Evolutionary conservation across 2,797 vertebrate species (phyloP).

Genomic region (Anguilla megastoma): DNA sequence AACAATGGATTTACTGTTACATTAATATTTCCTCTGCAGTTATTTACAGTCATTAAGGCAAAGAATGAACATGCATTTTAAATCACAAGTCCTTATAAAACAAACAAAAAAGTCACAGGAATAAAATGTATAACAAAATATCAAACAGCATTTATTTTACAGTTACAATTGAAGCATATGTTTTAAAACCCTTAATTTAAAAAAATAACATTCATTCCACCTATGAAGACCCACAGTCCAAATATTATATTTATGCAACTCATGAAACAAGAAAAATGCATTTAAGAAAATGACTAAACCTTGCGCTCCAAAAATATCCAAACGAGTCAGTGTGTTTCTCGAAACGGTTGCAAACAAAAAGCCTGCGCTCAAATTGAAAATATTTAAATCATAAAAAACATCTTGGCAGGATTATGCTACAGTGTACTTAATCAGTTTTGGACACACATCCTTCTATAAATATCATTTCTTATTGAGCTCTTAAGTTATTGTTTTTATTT

Average conservation of each 20-base stretch:
- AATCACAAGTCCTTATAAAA: conserved; percentile 63
- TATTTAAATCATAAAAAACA: neutral
- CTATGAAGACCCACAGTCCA: conserved; percentile 77
- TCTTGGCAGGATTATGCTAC: neutral
- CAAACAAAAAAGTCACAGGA: conserved; percentile 53
- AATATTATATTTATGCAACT: conserved; percentile 52
- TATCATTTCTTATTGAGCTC: neutral
- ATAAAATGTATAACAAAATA: conserved; percentile 61
- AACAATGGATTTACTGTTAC: conserved; percentile 77
- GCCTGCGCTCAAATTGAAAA: neutral
- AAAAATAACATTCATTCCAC: conserved; percentile 66
- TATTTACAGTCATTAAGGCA: conserved; percentile 68
- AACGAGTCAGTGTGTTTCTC: neutral
- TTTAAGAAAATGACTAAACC: neutral
- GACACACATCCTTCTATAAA: neutral
- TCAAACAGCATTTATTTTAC: conserved; percentile 58
- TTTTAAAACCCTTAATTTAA: conserved; percentile 54
- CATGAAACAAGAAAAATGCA: neutral
- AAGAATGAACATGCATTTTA: conserved; percentile 52
- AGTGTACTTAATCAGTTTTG: neutral
- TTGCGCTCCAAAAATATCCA: neutral
- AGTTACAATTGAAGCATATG: conserved; percentile 53
- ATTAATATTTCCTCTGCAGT: conserved; percentile 72
- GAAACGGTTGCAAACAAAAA: neutral
- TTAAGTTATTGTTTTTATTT: neutral